Evolutionary conservation across 1,140 invertebrate species (phyloP).

Genomic region (Lepidostoma basale): DNA sequence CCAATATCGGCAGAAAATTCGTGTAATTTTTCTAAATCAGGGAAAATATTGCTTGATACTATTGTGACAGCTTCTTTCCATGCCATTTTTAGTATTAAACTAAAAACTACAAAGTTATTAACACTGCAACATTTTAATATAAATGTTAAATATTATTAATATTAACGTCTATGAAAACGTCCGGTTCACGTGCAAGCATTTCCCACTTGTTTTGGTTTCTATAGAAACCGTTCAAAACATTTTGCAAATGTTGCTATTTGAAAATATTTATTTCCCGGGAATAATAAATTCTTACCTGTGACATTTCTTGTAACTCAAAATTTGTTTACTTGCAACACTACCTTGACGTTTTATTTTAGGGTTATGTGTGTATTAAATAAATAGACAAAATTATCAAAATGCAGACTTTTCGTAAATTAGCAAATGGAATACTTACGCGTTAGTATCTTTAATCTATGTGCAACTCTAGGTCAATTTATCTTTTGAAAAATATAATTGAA

Average conservation of each 20-base stretch:
- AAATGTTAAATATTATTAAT: too few relatives aligned
- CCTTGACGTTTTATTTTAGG: neutral
- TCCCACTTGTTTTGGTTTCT: neutral
- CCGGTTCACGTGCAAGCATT: too few relatives aligned
- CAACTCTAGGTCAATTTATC: neutral
- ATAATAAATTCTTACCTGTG: too few relatives aligned
- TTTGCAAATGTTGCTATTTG: neutral
- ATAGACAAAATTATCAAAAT: neutral
- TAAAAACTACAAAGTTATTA: too few relatives aligned
- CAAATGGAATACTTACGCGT: neutral
- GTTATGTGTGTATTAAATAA: constrained; percentile 3
- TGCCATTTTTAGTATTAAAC: constrained; percentile 31
- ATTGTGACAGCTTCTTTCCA: constrained; percentile 36
- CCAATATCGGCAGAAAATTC: constrained; percentile 30
- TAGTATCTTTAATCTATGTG: too few relatives aligned
- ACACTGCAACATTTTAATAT: too few relatives aligned
- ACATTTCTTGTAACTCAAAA: too few relatives aligned
- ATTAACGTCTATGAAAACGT: too few relatives aligned
- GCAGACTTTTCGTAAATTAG: constrained; percentile 16
- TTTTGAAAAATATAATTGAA: neutral
- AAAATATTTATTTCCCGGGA: too few relatives aligned
- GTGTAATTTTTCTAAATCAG: constrained; percentile 20
- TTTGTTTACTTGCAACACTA: neutral
- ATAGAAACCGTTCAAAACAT: neutral
- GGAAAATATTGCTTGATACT: constrained; percentile 41